Evolutionary conservation across 2,797 vertebrate species (phyloP).

Genomic region (Peromyscus nudipes): DNA sequence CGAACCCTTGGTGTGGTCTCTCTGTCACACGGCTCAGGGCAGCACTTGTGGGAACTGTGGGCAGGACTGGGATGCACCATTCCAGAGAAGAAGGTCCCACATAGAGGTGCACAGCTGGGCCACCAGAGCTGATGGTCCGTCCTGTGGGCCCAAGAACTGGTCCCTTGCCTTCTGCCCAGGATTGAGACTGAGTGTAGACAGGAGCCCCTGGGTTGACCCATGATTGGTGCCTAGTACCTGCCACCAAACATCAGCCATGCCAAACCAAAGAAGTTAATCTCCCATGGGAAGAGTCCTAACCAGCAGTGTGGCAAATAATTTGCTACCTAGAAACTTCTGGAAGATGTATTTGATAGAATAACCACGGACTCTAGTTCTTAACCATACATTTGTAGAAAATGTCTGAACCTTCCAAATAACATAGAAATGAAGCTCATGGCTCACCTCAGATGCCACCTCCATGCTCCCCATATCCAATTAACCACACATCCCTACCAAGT

Average conservation of each 20-base stretch:
- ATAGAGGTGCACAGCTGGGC: not conserved
- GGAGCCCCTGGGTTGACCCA: not conserved
- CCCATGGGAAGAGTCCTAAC: constrained; percentile 43
- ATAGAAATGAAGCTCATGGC: not conserved
- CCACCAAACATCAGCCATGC: not conserved
- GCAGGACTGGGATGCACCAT: too few species aligned
- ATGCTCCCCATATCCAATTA: not conserved
- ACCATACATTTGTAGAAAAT: constrained; percentile 53
- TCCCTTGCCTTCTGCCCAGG: not conserved
- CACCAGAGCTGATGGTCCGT: rapidly evolving
- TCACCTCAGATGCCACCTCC: not conserved
- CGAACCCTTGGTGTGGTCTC: not conserved
- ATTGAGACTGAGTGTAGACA: rapidly evolving
- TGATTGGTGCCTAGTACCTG: rapidly evolving
- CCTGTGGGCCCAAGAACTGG: not conserved
- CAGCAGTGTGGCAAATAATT: not conserved
- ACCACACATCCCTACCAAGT: not conserved
- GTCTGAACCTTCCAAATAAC: not conserved
- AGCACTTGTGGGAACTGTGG: not conserved
- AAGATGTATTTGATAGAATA: constrained; percentile 60
- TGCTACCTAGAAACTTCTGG: constrained; percentile 61
- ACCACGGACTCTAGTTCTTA: not conserved
- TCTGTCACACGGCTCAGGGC: not conserved
- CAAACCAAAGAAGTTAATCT: not conserved
- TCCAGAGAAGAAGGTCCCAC: not conserved